Conservation (phyloP, 1,140 invertebrate species). For the Tenebrio molitor region DNA sequence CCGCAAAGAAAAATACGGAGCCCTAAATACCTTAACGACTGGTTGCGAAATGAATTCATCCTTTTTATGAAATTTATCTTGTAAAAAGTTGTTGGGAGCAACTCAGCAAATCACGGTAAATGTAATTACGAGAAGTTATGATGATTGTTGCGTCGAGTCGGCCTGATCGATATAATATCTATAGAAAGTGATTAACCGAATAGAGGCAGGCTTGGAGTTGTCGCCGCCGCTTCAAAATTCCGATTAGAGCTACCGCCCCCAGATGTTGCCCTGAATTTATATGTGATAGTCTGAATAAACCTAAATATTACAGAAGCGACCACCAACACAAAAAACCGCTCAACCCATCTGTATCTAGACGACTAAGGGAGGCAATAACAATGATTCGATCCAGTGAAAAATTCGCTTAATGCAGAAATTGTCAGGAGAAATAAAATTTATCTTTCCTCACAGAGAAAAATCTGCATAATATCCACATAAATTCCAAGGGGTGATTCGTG, state of each 20-base stretch:
- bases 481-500: constrained; percentile 26
- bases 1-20: too few relatives aligned
- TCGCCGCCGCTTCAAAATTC: constrained; percentile 30
- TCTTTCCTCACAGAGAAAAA: constrained; percentile 15
- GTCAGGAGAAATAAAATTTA: background rate
- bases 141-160: constrained; percentile 7
- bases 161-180: constrained; percentile 33
- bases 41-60: too few relatives aligned
- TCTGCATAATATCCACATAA: constrained; percentile 43
- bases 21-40: too few relatives aligned
- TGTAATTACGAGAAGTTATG: constrained; percentile 4
- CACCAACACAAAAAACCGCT: background rate
- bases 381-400: background rate
- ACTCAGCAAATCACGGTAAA: too few relatives aligned
- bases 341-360: too few relatives aligned
- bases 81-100: too few relatives aligned
- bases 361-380: too few relatives aligned
- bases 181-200: constrained; percentile 28
- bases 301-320: constrained; percentile 23
- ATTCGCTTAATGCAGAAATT: background rate
- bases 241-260: constrained; percentile 20
- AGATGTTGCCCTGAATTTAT: constrained; percentile 36
- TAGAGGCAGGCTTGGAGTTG: constrained; percentile 21
- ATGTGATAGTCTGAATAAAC: constrained; percentile 29
- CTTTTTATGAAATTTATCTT: too few relatives aligned